phyloP scores from a whole-genome alignment of 2,113 vertebrate species.

The Phaethornis superciliosus region DNA sequence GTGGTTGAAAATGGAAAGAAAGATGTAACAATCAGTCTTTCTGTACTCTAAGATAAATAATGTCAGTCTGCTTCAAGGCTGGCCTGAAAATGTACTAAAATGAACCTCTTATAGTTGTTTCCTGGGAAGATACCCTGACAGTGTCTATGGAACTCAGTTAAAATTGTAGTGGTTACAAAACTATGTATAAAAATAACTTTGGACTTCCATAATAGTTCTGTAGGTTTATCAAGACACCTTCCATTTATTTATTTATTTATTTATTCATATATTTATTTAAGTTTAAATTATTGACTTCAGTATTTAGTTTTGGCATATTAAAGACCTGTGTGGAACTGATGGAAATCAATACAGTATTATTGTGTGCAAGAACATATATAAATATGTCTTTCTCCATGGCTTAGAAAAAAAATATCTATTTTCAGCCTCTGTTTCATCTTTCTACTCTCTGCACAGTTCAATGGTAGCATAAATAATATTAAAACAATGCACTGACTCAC shows the following conservation, averaged over 20 bases:
- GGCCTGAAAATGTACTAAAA: not conserved
- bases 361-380: not conserved
- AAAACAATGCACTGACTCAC: constrained; percentile 10
- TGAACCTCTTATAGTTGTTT: not conserved
- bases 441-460: not conserved
- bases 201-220: not conserved
- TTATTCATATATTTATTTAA: too few species aligned
- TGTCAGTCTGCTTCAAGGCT: not conserved
- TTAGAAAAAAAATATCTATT: constrained; percentile 34
- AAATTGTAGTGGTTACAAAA: not conserved
- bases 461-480: constrained; percentile 15
- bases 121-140: not conserved
- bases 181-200: not conserved
- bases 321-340: not conserved
- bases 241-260: too few species aligned
- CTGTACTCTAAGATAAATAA: not conserved
- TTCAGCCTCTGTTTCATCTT: not conserved
- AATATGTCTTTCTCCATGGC: not conserved
- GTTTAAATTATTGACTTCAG: not conserved
- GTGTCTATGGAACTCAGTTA: not conserved
- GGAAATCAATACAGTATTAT: not conserved
- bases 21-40: not conserved
- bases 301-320: constrained; percentile 3
- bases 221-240: not conserved
- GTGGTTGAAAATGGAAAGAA: not conserved